phyloP scores from a whole-genome alignment of 1,140 invertebrate genomes.

The Drosophila athabasca region DNA sequence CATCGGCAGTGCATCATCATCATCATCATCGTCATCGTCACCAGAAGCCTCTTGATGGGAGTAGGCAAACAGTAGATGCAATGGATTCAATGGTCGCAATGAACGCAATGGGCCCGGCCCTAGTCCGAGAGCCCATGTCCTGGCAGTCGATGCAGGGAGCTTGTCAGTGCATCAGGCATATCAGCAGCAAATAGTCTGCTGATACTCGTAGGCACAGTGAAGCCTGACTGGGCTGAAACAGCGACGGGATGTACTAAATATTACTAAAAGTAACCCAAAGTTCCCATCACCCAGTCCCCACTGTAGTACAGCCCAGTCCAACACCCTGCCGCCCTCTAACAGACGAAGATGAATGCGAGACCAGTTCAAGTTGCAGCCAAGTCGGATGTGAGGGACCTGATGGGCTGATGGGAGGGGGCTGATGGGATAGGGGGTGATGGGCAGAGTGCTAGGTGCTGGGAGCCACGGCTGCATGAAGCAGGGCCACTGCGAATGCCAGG shows the following conservation, averaged over 20 bases:
- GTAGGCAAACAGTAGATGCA: slow-evolving; percentile 21
- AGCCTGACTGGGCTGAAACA: neutral
- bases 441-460: slow-evolving; percentile 23
- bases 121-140: slow-evolving; percentile 12
- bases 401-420: neutral
- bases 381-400: no score
- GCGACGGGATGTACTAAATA: no score
- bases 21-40: neutral
- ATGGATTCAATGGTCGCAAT: neutral
- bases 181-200: slow-evolving; percentile 30
- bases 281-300: neutral
- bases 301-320: neutral
- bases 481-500: slow-evolving; percentile 46
- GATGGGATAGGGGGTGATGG: neutral
- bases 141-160: slow-evolving; percentile 18
- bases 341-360: slow-evolving; percentile 45
- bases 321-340: neutral
- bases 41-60: neutral
- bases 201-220: neutral
- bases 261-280: no score
- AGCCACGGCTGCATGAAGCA: slow-evolving; percentile 45
- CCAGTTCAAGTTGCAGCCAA: slow-evolving; percentile 5
- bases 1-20: slow-evolving; percentile 25
- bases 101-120: neutral
- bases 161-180: slow-evolving; percentile 37